Percentiles rank a stretch among this genome's conserved stretches.
Conservation (phyloP, 2,888 invertebrate genomes). For the Drosophila neotestacea region DNA sequence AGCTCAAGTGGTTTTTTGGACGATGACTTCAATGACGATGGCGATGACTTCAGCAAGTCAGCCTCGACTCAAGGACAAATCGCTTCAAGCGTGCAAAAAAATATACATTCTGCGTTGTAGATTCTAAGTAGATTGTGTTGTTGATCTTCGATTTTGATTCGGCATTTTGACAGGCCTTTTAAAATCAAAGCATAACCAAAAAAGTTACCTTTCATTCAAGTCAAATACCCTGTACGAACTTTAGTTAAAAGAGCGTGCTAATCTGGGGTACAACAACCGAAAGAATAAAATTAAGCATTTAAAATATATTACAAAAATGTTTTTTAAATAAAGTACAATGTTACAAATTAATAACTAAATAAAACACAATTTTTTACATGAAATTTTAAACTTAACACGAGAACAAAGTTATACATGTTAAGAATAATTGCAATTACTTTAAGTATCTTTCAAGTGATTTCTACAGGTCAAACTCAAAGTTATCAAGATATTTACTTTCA, state of each 20-base stretch:
- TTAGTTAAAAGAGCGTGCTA: background rate
- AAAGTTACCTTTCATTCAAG: conserved; percentile 14
- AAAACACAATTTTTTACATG: no score
- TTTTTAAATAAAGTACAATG: no score
- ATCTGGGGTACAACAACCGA: no score
- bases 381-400: background rate
- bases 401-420: no score
- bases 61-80: conserved; percentile 76
- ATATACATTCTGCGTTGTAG: conserved; percentile 29
- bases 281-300: no score
- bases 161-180: conserved; percentile 36
- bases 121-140: conserved; percentile 25
- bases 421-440: background rate
- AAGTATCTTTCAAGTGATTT: background rate
- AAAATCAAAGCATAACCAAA: conserved; percentile 42
- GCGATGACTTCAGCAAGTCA: conserved; percentile 62
- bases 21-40: conserved; percentile 57
- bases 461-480: conserved; percentile 16
- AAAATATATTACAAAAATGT: no score
- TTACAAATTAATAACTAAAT: no score
- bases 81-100: conserved; percentile 72
- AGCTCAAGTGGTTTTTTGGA: conserved; percentile 55
- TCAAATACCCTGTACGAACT: conserved; percentile 17
- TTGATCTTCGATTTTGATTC: conserved; percentile 12
- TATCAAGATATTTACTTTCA: background rate